Conservation (phyloP, 2,797 vertebrate species). For the Toxotes lorentzi region DNA sequence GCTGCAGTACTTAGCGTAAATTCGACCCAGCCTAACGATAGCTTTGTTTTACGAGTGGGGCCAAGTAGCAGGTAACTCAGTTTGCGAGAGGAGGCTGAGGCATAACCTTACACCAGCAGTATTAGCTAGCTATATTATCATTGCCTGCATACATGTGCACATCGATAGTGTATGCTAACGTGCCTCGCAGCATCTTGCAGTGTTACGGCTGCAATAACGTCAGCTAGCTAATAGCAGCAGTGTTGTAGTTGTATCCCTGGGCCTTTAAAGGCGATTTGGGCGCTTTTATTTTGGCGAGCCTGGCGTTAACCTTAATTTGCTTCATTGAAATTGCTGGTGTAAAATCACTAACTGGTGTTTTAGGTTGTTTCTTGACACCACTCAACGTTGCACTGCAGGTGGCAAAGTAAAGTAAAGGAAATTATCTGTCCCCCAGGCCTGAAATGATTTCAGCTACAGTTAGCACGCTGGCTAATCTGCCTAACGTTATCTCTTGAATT, state of each 20-base stretch:
- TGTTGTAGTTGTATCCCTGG: background rate
- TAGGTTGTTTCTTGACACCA: rapidly evolving
- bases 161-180: background rate
- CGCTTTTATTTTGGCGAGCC: background rate
- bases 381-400: background rate
- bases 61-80: background rate
- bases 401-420: background rate
- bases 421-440: background rate
- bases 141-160: background rate
- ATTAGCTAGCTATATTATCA: conserved; percentile 10
- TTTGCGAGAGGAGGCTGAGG: conserved; percentile 19
- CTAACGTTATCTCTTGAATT: background rate
- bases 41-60: conserved; percentile 8
- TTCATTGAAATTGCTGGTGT: background rate
- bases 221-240: background rate
- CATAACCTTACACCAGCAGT: background rate
- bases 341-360: background rate
- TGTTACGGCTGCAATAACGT: background rate
- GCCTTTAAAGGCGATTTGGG: background rate
- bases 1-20: background rate
- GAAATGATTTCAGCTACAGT: background rate
- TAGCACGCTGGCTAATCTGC: conserved; percentile 44
- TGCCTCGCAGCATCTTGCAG: rapidly evolving
- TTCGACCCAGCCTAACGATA: background rate
- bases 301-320: background rate